Conservation (phyloP, 2,113 vertebrate genomes). For the Siphamia tubifer region DNA sequence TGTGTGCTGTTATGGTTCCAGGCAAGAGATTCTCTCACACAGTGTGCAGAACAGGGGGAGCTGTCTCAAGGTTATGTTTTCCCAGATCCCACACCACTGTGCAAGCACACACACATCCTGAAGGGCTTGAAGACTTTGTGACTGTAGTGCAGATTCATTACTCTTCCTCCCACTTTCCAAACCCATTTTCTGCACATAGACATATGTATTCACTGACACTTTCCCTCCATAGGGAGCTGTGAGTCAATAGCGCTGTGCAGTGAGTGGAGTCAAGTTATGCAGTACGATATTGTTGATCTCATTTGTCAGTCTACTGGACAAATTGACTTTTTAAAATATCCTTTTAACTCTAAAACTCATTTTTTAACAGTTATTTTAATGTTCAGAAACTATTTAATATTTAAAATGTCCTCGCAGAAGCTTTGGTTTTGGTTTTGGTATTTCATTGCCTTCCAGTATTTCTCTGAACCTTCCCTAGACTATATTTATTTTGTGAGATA, state of each 20-base stretch:
- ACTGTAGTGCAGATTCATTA: constrained; percentile 52
- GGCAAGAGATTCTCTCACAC: constrained; percentile 56
- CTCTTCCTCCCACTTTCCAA: constrained; percentile 22
- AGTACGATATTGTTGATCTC: constrained; percentile 2
- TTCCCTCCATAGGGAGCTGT: constrained; percentile 13
- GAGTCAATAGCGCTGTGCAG: constrained; percentile 8
- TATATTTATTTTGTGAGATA: not conserved
- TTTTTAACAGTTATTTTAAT: too few relatives aligned
- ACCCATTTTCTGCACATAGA: constrained; percentile 23
- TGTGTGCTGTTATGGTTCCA: constrained; percentile 51
- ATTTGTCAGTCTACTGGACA: not conserved
- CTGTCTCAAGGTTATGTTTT: constrained; percentile 72
- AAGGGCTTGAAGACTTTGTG: constrained; percentile 18
- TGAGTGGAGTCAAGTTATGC: constrained; percentile 8
- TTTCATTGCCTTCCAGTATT: not conserved
- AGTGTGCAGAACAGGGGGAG: constrained; percentile 29
- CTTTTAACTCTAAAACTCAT: too few relatives aligned
- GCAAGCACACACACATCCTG: constrained; percentile 12
- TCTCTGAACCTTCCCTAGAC: constrained; percentile 3
- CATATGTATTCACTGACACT: constrained; percentile 38
- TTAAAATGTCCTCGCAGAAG: not conserved
- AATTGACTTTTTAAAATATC: not conserved
- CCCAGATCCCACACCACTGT: constrained; percentile 36
- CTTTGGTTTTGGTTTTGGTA: not conserved
- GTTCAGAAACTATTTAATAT: too few relatives aligned